These are phyloP conservation scores for Heliconius melpomene DNA, from an alignment of 1,140 invertebrate genomes.

Conservation along the genomic window DNA sequence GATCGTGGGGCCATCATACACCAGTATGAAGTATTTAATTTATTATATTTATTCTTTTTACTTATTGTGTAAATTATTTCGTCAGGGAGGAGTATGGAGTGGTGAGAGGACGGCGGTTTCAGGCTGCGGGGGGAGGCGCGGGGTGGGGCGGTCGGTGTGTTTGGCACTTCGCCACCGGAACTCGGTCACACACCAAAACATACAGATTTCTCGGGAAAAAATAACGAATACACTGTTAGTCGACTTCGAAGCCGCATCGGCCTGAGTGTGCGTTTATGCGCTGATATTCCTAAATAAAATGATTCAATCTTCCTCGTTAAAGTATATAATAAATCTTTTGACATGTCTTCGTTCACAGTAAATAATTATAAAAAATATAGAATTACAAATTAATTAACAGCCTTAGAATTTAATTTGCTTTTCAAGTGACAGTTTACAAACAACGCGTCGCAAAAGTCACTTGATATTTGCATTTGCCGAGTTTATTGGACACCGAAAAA, in stretches of 20 bases:
- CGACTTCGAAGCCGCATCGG: conserved; percentile 19
- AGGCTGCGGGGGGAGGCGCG: neutral
- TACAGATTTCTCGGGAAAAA: conserved; percentile 67
- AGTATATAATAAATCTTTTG: neutral
- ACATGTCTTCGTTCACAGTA: neutral
- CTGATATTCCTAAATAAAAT: neutral
- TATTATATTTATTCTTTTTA: neutral
- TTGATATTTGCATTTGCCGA: neutral
- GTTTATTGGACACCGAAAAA: neutral
- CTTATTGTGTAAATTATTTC: neutral
- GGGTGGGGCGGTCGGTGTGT: conserved; percentile 35
- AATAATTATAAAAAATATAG: neutral
- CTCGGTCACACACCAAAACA: conserved; percentile 70
- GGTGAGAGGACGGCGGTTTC: neutral
- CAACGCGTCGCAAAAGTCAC: neutral
- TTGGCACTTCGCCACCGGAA: conserved; percentile 65
- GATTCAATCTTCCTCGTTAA: neutral
- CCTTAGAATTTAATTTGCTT: too few relatives aligned
- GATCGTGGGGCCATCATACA: too few relatives aligned
- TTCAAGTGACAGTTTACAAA: neutral
- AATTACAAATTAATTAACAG: neutral
- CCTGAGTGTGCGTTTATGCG: too few relatives aligned
- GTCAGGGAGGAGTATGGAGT: neutral
- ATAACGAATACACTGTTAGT: conserved; percentile 42
- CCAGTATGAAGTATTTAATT: neutral